Conservation (phyloP, 2,888 invertebrate genomes). For the Monochamus alternatus region DNA sequence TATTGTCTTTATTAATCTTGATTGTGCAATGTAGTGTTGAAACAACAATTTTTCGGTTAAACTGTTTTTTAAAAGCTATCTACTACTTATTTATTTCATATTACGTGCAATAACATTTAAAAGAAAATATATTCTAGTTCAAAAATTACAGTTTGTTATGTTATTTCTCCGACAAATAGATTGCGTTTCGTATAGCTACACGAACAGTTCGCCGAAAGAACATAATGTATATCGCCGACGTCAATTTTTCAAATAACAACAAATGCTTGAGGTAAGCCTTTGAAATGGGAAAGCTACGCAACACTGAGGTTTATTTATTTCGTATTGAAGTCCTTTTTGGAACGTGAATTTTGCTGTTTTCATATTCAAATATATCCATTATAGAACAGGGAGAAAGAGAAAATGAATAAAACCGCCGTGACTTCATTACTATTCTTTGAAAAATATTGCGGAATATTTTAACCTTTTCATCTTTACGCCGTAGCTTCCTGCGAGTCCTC, state of each 20-base stretch:
- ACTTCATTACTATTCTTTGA: background rate
- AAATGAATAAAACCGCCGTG: background rate
- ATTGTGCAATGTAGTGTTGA: no score
- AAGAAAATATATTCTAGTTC: no score
- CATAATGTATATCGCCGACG: background rate
- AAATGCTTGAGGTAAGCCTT: conserved; percentile 21
- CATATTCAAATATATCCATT: conserved; percentile 16
- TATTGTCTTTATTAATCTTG: no score
- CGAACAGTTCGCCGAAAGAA: background rate
- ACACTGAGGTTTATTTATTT: conserved; percentile 13
- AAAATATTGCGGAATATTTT: background rate
- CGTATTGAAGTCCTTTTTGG: conserved; percentile 1
- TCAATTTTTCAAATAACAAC: conserved; percentile 26
- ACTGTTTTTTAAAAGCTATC: no score
- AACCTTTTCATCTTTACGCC: background rate
- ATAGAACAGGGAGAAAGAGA: conserved; percentile 3
- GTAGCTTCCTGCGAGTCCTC: background rate
- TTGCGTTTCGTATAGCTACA: background rate
- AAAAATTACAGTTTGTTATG: no score
- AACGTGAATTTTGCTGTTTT: conserved; percentile 8
- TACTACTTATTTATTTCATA: no score
- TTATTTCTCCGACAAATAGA: background rate
- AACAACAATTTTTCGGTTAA: no score
- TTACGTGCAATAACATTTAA: no score
- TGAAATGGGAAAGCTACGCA: conserved; percentile 11